Evolutionary conservation across 37 sponge, comb jelly and placozoan species (phyloP), one percentile per base, ranked within the genome.

Genomic region (Hexactinellida sp.): DNA sequence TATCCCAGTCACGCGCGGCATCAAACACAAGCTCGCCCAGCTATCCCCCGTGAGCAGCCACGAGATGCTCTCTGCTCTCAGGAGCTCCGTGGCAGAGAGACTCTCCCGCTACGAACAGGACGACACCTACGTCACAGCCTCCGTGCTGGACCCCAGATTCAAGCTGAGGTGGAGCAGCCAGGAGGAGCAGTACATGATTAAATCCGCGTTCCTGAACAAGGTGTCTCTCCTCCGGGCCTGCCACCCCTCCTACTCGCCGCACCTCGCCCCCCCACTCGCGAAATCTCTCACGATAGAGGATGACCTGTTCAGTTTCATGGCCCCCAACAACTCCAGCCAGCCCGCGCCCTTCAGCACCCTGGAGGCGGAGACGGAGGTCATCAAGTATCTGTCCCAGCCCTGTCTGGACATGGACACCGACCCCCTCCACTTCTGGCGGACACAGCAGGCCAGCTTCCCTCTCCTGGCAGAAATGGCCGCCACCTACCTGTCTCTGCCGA

Each of bases 291-390:
- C 3, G 3, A 63, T 7, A 3, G 76, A 63, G 13, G 76, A 63
- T 63, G 76, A 63, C 76, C 76, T 63, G 25, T 63, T 63, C 76
- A 63, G 76, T 28, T 63, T 63, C 34, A 63, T 63, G 76, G 34
- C 76, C 5, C 76, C 76, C 30, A 63, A 23, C 13, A 63, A 28
- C 13, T 32, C 32, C 34, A 10, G 13, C 3, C 5, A 10, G 5
- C 19, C 5, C 34, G 34, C 30, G 34, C 52, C 9, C 13, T 7
- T 63, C 3, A 25, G 19, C 5, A 63, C 21, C 30, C 5, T 25
- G 34, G 76, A 63, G 34, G 76, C 76, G 13, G 76, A 63, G 34
- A 47, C 52, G 16, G 52, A 47, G 52, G 52, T 47, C 16, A 47
- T 47, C 16, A 23, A 63, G 76, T 63, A 32, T n/a, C 34, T 63